Base-by-base conservation (phyloP, 2,113 vertebrate genomes). In the Pungitius pungitius region DNA sequence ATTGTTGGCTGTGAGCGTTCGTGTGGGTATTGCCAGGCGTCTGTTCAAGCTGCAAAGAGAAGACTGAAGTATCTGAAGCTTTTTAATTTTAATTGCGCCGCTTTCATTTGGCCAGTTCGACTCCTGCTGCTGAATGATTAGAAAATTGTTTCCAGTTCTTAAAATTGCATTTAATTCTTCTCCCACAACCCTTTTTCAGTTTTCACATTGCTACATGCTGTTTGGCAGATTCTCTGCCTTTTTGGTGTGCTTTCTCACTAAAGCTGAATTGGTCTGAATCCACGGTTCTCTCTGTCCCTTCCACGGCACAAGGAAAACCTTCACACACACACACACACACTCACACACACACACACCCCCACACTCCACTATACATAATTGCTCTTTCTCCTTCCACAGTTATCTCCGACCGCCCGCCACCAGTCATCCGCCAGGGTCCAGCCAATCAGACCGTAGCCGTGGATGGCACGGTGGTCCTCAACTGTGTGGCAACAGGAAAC, bases 371-470 rank as follows among this genome's bases (percentile, higher is more conserved):
- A 52, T 22, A 63, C 66, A 54, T 72, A 76, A 72, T 82, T 68
- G 49, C 57, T 63, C 35, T 8, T 55, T 81, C 57, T 62, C 2
- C 65, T 72, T 84, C 24, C 83, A 52, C 93, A 99, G 98, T 98
- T 58, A 95, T 99, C 83, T 97, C 96, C 22, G 98, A 99, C 85
- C 95, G 97, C 47, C 98, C 97, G 54, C 98, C 98, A 8, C 98
- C 98, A 1, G 94, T 99, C 61, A 97, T 99, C 88, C 95, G 95
- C 2, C 97, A 99, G 80, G 98, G 97, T 57, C 97, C 98, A 4
- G 93, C 94, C 87, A 99, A 99, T 88, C 98, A 99, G 91, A 98
- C 97, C 0, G 97, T 99, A 35, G 95, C 98, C 10, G 96, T 98
- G 39, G 98, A 99, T 59, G 96, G 98, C 20, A 98, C 96, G 2